These are phyloP conservation scores for Bombus ignitus DNA, from an alignment of 1,140 invertebrate genomes.

Conservation along the genomic window DNA sequence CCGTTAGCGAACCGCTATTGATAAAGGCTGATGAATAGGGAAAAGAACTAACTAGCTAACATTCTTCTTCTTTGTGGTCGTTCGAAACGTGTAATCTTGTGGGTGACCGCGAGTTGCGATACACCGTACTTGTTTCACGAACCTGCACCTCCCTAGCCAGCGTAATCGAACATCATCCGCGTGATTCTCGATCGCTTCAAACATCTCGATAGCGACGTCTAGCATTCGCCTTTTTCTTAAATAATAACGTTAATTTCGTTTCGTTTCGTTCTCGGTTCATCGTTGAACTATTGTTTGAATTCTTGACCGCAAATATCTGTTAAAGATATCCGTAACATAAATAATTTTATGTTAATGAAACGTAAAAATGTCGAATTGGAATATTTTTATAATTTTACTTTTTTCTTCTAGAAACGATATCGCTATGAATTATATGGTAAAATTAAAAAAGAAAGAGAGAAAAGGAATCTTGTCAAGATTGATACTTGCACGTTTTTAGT, in stretches of 20 bases:
- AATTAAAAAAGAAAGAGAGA: too few species aligned
- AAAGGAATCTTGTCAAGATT: too few species aligned
- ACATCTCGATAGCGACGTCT: not conserved
- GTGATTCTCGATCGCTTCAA: not conserved
- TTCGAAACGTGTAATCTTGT: constrained; percentile 73
- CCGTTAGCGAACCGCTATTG: constrained; percentile 59
- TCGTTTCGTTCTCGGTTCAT: not conserved
- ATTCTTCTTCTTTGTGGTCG: constrained; percentile 31
- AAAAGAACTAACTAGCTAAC: not conserved
- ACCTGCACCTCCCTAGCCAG: constrained; percentile 15
- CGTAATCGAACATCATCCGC: constrained; percentile 63
- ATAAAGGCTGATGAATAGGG: constrained; percentile 64
- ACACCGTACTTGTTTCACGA: constrained; percentile 22
- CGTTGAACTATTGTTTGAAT: not conserved
- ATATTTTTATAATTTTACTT: too few species aligned
- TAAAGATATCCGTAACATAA: too few species aligned
- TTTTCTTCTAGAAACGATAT: too few species aligned
- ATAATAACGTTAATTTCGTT: not conserved
- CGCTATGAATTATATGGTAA: too few species aligned
- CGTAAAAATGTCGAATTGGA: too few species aligned
- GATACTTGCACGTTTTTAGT: too few species aligned
- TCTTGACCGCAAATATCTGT: not conserved
- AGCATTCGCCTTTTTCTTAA: not conserved
- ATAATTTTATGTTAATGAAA: too few species aligned
- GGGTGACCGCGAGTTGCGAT: constrained; percentile 66